A percentile compares a stretch with the other conserved stretches of the same genome.
phyloP scores from a whole-genome alignment of 2,113 vertebrate genomes.

The Chaetodon trifascialis region DNA sequence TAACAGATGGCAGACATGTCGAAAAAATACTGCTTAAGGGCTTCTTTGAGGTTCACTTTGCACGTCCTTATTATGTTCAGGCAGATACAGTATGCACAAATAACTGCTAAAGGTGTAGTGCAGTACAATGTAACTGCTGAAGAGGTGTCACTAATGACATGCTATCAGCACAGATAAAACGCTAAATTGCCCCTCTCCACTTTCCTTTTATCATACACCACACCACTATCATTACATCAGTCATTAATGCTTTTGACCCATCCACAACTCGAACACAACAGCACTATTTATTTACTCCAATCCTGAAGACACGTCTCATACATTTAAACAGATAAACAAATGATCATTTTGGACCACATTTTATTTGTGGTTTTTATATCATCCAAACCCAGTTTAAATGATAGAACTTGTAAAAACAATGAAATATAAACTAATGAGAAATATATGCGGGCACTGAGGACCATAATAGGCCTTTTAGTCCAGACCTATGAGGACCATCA shows the following conservation, averaged over 20 bases:
- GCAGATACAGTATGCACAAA: background rate
- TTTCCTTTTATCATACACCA: background rate
- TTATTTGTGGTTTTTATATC: no score
- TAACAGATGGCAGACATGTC: constrained; percentile 34
- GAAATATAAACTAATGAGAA: background rate
- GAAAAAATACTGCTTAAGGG: constrained; percentile 33
- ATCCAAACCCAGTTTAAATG: no score
- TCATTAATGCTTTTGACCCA: background rate
- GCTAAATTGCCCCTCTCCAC: background rate
- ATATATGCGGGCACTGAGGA: background rate
- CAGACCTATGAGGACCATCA: background rate
- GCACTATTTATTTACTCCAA: background rate
- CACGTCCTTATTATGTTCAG: constrained; percentile 27
- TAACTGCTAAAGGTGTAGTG: background rate
- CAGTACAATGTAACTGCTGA: constrained; percentile 6
- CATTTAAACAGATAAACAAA: no score
- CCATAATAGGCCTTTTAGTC: background rate
- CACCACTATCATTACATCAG: background rate
- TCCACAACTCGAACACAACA: background rate
- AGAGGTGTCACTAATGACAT: constrained; percentile 8
- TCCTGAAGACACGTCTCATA: background rate
- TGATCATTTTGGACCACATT: no score
- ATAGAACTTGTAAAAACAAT: background rate
- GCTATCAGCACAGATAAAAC: constrained; percentile 8
- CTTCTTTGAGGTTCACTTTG: constrained; percentile 31